A percentile compares a stretch with the other conserved stretches of the same genome.
Evolutionary conservation across 2,888 invertebrate genomes (phyloP).

Genomic region (Galerucella pusilla): DNA sequence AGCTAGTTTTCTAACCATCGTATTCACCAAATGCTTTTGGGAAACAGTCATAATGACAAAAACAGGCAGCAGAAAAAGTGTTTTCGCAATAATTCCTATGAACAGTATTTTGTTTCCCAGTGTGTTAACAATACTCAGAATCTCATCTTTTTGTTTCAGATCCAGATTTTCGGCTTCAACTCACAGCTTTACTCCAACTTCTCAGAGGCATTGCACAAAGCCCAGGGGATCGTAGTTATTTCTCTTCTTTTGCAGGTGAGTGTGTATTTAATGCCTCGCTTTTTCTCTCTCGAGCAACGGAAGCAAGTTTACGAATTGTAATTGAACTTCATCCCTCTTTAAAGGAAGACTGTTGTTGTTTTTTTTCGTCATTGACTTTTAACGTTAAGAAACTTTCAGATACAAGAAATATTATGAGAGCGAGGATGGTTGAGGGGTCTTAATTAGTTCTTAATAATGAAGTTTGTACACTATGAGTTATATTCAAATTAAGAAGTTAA

Average conservation of each 20-base stretch:
- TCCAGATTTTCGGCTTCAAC: slow-evolving; percentile 98
- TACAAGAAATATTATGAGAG: too few species aligned
- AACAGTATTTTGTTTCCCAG: slow-evolving; percentile 8
- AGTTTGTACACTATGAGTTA: too few species aligned
- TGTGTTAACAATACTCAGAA: slow-evolving; percentile 17
- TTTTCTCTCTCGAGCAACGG: slow-evolving; percentile 21
- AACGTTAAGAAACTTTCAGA: not conserved
- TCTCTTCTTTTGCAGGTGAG: slow-evolving; percentile 93
- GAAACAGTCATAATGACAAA: too few species aligned
- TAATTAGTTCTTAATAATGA: too few species aligned
- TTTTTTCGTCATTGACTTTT: not conserved
- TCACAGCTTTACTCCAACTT: slow-evolving; percentile 97
- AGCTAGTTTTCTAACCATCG: too few species aligned
- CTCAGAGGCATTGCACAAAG: slow-evolving; percentile 92
- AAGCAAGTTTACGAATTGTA: slow-evolving; percentile 26
- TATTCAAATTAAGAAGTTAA: too few species aligned
- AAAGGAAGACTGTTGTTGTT: not conserved
- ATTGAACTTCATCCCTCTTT: slow-evolving; percentile 11
- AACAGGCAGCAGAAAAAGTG: too few species aligned
- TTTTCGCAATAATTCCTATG: too few species aligned
- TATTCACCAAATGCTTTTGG: too few species aligned
- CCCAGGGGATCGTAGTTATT: slow-evolving; percentile 95
- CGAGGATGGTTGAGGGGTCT: too few species aligned
- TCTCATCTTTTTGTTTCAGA: slow-evolving; percentile 73
- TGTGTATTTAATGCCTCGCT: slow-evolving; percentile 45